Conservation (phyloP, 2,888 invertebrate genomes). For the Lycocerus yunnanus region DNA sequence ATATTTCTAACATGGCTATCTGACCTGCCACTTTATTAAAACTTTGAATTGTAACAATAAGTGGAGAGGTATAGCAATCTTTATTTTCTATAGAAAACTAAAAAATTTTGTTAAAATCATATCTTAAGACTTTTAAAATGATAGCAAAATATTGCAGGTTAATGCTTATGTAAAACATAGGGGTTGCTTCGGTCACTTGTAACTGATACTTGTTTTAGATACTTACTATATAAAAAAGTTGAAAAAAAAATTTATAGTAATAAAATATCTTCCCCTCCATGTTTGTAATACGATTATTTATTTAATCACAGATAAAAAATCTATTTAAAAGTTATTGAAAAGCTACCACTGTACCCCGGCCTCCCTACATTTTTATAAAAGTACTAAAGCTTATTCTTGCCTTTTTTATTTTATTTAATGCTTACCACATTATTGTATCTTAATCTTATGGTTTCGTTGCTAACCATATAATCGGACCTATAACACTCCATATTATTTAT, state of each 20-base stretch:
- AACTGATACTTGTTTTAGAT: too few species aligned
- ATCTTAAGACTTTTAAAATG: too few species aligned
- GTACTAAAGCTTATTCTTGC: too few species aligned
- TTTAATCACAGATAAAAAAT: too few species aligned
- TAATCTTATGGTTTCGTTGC: slow-evolving; percentile 12
- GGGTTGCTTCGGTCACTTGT: too few species aligned
- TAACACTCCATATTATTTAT: neutral
- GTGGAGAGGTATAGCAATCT: slow-evolving; percentile 9
- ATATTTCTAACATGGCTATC: neutral
- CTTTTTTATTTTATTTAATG: neutral
- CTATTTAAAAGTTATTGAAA: too few species aligned
- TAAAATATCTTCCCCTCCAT: too few species aligned
- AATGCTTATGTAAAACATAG: neutral
- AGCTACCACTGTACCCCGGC: too few species aligned
- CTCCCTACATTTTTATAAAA: too few species aligned
- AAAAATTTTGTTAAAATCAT: neutral
- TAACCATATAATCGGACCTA: neutral
- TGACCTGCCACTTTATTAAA: neutral
- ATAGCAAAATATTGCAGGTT: neutral
- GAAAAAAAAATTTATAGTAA: too few species aligned
- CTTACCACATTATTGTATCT: slow-evolving; percentile 19
- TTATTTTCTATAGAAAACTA: slow-evolving; percentile 4
- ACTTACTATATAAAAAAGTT: too few species aligned
- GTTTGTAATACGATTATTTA: too few species aligned
- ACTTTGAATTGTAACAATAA: neutral